Evolutionary conservation across 2,113 vertebrate genomes (phyloP).

Genomic region (Promerops cafer): DNA sequence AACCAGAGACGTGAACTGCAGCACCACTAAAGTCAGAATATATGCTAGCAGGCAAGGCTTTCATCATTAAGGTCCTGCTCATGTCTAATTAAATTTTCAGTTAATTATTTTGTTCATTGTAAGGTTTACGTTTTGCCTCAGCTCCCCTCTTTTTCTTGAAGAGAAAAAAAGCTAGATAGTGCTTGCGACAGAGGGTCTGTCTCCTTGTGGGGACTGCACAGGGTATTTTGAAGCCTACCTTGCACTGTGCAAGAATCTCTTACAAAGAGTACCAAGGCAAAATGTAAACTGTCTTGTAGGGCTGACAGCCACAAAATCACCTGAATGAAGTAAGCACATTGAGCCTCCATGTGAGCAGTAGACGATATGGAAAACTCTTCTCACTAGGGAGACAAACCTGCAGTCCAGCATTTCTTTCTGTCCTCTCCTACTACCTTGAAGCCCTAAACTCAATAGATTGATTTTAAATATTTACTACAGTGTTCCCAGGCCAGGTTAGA

Average conservation of each 20-base stretch:
- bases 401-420: background rate
- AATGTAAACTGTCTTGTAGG: background rate
- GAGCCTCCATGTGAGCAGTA: background rate
- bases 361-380: background rate
- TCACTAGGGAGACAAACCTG: background rate
- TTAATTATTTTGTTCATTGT: background rate
- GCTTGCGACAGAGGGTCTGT: background rate
- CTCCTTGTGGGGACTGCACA: background rate
- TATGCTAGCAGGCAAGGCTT: background rate
- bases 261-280: background rate
- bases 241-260: background rate
- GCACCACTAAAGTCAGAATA: background rate
- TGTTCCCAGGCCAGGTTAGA: background rate
- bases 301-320: background rate
- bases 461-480: background rate
- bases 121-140: background rate
- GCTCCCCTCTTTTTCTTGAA: background rate
- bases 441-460: background rate
- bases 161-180: background rate
- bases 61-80: background rate
- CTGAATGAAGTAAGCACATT: background rate
- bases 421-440: background rate
- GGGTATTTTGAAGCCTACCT: background rate
- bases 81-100: background rate
- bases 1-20: fast-evolving